Evolutionary conservation across 2,797 vertebrate genomes (phyloP), one percentile per base, ranked within the genome.

Genomic region (Neosilurus mollespiculum): DNA sequence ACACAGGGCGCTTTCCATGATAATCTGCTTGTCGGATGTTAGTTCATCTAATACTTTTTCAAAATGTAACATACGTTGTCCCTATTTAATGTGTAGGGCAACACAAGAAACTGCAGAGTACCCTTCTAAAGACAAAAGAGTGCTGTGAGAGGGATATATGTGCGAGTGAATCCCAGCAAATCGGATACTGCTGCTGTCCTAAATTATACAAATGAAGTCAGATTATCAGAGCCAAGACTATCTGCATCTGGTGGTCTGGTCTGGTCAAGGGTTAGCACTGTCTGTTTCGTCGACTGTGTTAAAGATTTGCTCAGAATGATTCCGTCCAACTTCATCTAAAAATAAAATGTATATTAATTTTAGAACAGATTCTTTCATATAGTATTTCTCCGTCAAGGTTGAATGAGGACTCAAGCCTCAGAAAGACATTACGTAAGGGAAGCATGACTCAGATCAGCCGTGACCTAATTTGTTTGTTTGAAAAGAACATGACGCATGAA

Each of bases 351-450:
- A 22, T 14, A 43, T 51, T 6, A 7, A 51, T 71, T 70, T 14
- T 49, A 71, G 43, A 24, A n/a, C 3, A 15, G 22, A 15, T 26
- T 8, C n/a, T 54, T 0, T 26, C 7, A 26, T 26, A 3, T 53
- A 53, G 70, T 56, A 56, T 75, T 18, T n/a, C 37, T 49, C 51
- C 76, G 30, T 26, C 51, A 65, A 65, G 62, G 84, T 75, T 83
- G 61, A 80, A 43, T 69, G 85, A 87, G 87, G 88, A 82, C 66
- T 78, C 81, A 15, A 92, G 92, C 92, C 86, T 92, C 90, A 92
- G 84, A 81, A n/a, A 71, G 24, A 30, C 61, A 37, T 83, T 71
- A n/a, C 2, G 14, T 62, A 78, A 76, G 78, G 26, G 79, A 66
- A 51, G 59, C 43, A 84, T 65, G 61, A 86, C 65, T 43, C 51